Evolutionary conservation across 2,888 invertebrate genomes (phyloP).

Genomic region (Melanophora roralis): DNA sequence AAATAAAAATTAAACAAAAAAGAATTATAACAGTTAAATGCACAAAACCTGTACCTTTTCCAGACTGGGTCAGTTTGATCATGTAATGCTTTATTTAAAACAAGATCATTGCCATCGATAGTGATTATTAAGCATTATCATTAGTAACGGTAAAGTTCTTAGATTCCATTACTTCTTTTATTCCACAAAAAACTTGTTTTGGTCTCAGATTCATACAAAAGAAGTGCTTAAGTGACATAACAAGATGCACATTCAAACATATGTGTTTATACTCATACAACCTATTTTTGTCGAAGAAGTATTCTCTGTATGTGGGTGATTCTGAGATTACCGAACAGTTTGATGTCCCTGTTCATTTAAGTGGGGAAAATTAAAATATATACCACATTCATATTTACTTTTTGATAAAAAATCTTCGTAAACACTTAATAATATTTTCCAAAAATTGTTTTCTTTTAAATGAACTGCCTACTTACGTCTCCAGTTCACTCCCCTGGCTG

Average conservation of each 20-base stretch:
- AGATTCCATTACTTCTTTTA: constrained; percentile 1
- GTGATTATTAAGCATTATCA: neutral
- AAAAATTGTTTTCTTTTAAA: too few species aligned
- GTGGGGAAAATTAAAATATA: too few species aligned
- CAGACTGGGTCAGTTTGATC: constrained; percentile 47
- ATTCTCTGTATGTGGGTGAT: neutral
- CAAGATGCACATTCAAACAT: constrained; percentile 30
- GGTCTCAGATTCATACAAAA: neutral
- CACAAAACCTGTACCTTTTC: neutral
- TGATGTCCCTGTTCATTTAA: too few species aligned
- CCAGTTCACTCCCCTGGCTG: too few species aligned
- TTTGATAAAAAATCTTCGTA: too few species aligned
- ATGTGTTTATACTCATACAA: too few species aligned
- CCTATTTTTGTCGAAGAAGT: neutral
- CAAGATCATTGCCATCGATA: neutral
- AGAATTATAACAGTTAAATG: neutral
- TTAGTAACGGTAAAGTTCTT: constrained; percentile 42
- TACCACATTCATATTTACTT: too few species aligned
- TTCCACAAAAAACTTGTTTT: constrained; percentile 27
- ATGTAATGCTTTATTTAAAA: constrained; percentile 29
- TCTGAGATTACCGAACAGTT: too few species aligned
- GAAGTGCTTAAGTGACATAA: constrained; percentile 38
- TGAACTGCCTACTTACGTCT: too few species aligned
- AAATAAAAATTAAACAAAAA: neutral
- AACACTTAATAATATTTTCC: too few species aligned